These are phyloP conservation scores for Cavia porcellus DNA, from an alignment of 2,113 vertebrate genomes.

Conservation along the genomic window DNA sequence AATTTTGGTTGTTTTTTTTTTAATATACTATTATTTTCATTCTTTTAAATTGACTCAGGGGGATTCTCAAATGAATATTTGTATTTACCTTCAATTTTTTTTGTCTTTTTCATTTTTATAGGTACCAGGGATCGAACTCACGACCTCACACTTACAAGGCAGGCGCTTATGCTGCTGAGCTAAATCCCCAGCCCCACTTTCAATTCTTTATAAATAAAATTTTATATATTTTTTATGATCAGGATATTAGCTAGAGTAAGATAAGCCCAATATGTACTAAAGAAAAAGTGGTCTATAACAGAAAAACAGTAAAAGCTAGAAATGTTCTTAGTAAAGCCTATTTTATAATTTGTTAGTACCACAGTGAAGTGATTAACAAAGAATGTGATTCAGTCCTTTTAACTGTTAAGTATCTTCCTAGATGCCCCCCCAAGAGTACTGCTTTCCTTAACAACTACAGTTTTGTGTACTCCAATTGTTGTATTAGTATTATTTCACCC, in stretches of 20 bases:
- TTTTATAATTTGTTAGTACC: constrained; percentile 3
- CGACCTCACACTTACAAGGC: too few species aligned
- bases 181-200: too few species aligned
- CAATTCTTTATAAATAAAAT: constrained; percentile 23
- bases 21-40: constrained; percentile 39
- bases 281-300: neutral
- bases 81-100: too few species aligned
- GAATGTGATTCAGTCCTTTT: neutral
- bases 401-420: neutral
- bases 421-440: neutral
- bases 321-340: neutral
- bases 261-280: neutral
- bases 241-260: neutral
- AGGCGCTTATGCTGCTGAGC: too few species aligned
- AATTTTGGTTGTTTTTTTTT: neutral
- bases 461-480: neutral
- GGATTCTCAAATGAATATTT: neutral
- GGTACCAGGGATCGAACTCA: too few species aligned
- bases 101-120: too few species aligned
- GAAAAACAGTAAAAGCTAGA: neutral
- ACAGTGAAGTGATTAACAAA: constrained; percentile 17
- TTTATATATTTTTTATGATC: neutral
- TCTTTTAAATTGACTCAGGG: neutral
- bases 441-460: neutral
- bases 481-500: neutral